Conservation (phyloP, 2,888 invertebrate genomes). For the Octodonta nipae region DNA sequence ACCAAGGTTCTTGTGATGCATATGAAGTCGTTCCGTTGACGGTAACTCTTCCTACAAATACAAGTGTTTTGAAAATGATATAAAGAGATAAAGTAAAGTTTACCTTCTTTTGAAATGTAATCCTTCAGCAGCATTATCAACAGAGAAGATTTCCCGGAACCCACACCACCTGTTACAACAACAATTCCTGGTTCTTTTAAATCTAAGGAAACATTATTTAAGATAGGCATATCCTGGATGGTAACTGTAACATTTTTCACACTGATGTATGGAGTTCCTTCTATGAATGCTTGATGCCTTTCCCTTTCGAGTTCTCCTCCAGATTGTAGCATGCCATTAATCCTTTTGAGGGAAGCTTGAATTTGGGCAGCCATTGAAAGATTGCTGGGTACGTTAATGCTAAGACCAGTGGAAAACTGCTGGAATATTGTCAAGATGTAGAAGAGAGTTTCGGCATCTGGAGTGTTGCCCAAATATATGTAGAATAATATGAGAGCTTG, state of each 20-base stretch:
- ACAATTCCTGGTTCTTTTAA: conserved; percentile 35
- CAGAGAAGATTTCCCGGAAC: conserved; percentile 47
- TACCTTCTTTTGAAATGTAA: too few relatives aligned
- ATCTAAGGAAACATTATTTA: conserved; percentile 34
- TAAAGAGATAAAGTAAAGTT: background rate
- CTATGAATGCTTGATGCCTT: conserved; percentile 3
- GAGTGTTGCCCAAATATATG: conserved; percentile 12
- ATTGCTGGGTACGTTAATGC: conserved; percentile 14
- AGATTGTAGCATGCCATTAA: conserved; percentile 10
- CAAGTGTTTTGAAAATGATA: too few relatives aligned
- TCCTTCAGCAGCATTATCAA: conserved; percentile 35
- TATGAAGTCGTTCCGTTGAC: conserved; percentile 42
- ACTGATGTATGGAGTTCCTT: conserved; percentile 15
- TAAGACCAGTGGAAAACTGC: conserved; percentile 10
- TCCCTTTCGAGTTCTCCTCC: conserved; percentile 9
- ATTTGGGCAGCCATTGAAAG: conserved; percentile 14
- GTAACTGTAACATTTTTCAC: conserved; percentile 18
- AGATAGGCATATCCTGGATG: conserved; percentile 23
- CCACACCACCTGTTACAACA: conserved; percentile 52
- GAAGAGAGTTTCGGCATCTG: conserved; percentile 15
- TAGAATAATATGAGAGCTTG: conserved; percentile 15
- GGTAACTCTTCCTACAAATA: conserved; percentile 21
- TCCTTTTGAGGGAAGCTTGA: conserved; percentile 12
- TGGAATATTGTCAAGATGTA: conserved; percentile 11
- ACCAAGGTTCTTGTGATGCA: conserved; percentile 51